Evolutionary conservation across 2,113 vertebrate genomes (phyloP), one percentile per base, ranked within the genome.

Genomic region (Salminus brasiliensis): DNA sequence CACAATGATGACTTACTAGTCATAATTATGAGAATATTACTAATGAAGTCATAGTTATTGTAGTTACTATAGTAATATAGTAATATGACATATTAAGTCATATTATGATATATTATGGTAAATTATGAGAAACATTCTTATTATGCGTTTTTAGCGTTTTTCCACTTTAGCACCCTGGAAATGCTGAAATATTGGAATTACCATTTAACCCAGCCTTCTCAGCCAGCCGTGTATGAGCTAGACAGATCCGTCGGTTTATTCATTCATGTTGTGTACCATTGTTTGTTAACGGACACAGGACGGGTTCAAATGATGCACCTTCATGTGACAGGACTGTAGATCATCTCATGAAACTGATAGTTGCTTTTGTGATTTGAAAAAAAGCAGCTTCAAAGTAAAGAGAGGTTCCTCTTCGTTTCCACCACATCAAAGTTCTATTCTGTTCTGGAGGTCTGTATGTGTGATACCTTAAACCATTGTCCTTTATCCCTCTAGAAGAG

Each of bases 381-480:
- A 82, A 80, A 59, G 65, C 74, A 39, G 65, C 81, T 81, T 83
- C 81, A 85, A 85, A 85, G 84, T 77, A 29, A 78, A 78, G 57
- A 53, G 69, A 53, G 69, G 52, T 76, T 43, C 49, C 69, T 66
- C 76, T 81, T 80, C 71, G 12, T 67, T 71, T 74, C 81, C 65
- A 29, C 78, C 78, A 81, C 84, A 85, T 85, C 84, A 85, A 85
- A 74, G 81, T 74, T 52, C 78, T 78, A 85, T 82, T 77, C 76
- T 84, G 72, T 66, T 69, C 74, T 71, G 59, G 77, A 25, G 57
- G 47, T 80, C 70, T 78, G 55, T 78, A 69, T 52, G 45, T 63
- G 63, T 83, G 81, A 85, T 85, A 83, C 81, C 72, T 83, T 85
- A 83, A 83, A 78, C 84, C 76, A 81, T 78, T 85, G 84, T 83